Evolutionary conservation across 1,140 invertebrate species (phyloP).

Genomic region (Scaptomyza hsui): DNA sequence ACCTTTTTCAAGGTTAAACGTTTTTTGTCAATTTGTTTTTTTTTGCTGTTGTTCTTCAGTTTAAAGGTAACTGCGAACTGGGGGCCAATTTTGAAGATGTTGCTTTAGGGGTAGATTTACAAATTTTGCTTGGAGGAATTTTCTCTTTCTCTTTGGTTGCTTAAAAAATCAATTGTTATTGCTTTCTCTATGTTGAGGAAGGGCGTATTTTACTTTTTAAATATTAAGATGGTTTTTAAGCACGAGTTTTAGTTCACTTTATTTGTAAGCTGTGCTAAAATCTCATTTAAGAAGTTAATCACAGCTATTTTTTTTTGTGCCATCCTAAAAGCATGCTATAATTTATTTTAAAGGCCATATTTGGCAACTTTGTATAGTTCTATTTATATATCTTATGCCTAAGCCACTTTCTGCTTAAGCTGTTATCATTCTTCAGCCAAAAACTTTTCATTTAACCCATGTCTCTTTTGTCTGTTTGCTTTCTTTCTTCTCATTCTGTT

Average conservation of each 20-base stretch:
- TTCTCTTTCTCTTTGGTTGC: neutral
- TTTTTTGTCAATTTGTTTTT: constrained; percentile 32
- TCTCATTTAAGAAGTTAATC: too few species aligned
- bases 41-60: constrained; percentile 41
- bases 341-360: neutral
- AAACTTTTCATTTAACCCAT: constrained; percentile 18
- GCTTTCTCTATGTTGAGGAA: too few species aligned
- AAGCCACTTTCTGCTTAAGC: neutral
- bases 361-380: neutral
- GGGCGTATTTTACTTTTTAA: too few species aligned
- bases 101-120: neutral
- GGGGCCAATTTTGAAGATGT: neutral
- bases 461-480: neutral
- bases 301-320: too few species aligned
- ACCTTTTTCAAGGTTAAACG: constrained; percentile 70
- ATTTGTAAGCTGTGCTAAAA: too few species aligned
- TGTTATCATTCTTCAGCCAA: neutral
- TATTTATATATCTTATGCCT: neutral
- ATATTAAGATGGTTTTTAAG: too few species aligned
- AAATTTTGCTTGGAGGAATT: constrained; percentile 5
- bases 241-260: too few species aligned
- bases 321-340: too few species aligned
- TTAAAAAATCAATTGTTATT: too few species aligned
- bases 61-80: constrained; percentile 1
- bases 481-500: neutral